A percentile compares a stretch with the other conserved stretches of the same genome.
These are phyloP conservation scores for Lutjanus argentimaculatus DNA, from an alignment of 2,797 vertebrate genomes.

Conservation along the genomic window DNA sequence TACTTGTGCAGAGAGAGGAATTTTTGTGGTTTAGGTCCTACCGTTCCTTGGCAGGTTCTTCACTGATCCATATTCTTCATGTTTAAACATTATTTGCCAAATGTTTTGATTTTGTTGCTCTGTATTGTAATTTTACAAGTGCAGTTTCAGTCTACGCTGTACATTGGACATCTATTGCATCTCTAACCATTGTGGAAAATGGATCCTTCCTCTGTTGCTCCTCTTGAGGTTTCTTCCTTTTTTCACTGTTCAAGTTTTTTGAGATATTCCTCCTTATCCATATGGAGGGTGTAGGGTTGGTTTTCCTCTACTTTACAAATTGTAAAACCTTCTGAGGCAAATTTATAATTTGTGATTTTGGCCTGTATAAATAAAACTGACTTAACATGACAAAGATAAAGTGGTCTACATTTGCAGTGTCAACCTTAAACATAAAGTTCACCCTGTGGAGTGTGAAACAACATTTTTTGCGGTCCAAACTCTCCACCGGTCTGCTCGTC, in stretches of 20 bases:
- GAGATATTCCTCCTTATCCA: neutral
- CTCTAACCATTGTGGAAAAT: neutral
- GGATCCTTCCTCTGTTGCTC: neutral
- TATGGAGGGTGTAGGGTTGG: neutral
- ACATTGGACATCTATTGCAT: too few species aligned
- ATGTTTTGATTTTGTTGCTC: neutral
- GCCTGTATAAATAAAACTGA: neutral
- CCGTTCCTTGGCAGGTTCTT: neutral
- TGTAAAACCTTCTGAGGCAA: neutral
- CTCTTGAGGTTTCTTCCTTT: neutral
- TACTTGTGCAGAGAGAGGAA: neutral
- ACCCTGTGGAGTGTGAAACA: constrained; percentile 1
- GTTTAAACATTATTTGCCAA: neutral
- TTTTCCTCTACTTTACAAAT: neutral
- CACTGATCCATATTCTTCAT: neutral
- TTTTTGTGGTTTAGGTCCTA: neutral
- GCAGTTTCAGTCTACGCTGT: neutral
- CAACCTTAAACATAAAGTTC: neutral
- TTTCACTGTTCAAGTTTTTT: neutral
- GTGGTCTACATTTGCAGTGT: neutral
- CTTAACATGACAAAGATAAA: neutral
- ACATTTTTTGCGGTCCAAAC: neutral
- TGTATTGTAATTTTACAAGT: neutral
- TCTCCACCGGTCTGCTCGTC: constrained; percentile 36
- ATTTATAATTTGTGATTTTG: neutral